Conservation (phyloP, 1,140 invertebrate genomes). For the Saccostrea cuccullata region DNA sequence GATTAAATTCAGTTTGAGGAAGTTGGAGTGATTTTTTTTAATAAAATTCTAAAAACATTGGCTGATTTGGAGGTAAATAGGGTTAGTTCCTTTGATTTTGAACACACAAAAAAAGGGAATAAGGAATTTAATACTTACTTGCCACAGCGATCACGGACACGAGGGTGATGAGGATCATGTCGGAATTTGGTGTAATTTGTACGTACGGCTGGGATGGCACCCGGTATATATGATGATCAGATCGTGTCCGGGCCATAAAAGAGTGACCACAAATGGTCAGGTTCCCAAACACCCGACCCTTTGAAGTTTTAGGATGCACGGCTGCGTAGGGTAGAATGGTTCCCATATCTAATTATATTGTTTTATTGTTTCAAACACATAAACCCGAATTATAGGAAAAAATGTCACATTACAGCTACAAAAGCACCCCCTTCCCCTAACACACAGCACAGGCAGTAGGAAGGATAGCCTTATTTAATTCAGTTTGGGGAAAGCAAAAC, state of each 20-base stretch:
- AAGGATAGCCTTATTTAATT: no score
- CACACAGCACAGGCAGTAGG: no score
- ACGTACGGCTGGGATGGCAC: not conserved
- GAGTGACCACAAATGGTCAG: not conserved
- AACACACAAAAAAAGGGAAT: no score
- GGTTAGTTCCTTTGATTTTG: no score
- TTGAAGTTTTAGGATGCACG: not conserved
- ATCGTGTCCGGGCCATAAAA: conserved; percentile 6
- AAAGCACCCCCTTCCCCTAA: not conserved
- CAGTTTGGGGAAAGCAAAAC: no score
- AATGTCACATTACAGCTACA: no score
- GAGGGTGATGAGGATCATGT: not conserved
- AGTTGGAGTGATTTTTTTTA: no score
- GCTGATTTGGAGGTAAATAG: no score
- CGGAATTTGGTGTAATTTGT: not conserved
- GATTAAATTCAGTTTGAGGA: no score
- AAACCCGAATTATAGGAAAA: no score
- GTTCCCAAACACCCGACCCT: not conserved
- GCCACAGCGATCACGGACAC: not conserved
- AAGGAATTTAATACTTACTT: not conserved
- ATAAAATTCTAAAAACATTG: no score
- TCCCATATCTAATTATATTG: not conserved
- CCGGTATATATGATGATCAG: not conserved
- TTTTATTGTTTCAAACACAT: not conserved
- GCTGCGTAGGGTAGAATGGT: not conserved